Conservation (phyloP, 2,113 vertebrate genomes). For the Lophura nycthemera region DNA sequence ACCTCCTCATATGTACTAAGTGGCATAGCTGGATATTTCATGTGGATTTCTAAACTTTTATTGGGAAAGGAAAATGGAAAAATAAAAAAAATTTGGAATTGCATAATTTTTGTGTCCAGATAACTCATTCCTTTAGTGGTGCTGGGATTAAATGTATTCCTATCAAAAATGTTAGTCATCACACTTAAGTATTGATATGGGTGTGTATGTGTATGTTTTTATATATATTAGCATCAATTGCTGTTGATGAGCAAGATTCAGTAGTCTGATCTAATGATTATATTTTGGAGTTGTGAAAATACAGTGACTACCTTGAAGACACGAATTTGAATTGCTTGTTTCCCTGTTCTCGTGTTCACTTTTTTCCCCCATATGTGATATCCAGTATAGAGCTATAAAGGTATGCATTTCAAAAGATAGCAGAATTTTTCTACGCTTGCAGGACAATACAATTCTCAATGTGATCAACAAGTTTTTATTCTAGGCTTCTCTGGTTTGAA, state of each 20-base stretch:
- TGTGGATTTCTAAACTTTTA: neutral
- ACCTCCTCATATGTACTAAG: neutral
- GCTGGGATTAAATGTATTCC: neutral
- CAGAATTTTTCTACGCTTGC: neutral
- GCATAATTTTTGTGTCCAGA: neutral
- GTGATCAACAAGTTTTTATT: neutral
- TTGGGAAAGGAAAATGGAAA: neutral
- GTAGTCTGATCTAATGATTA: neutral
- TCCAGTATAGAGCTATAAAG: neutral
- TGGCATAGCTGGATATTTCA: rapidly evolving
- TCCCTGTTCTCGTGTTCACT: neutral
- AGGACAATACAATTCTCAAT: neutral
- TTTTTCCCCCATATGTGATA: neutral
- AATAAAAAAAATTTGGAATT: neutral
- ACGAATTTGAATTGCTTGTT: neutral
- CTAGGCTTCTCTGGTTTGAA: neutral
- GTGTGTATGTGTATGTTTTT: neutral
- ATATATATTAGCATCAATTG: neutral
- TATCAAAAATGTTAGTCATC: neutral
- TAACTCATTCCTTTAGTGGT: neutral
- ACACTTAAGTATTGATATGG: neutral
- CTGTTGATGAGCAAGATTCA: neutral
- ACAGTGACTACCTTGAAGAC: neutral
- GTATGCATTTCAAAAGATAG: neutral
- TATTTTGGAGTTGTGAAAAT: neutral